Base-by-base conservation (phyloP, 1,140 invertebrate genomes). In the Periplaneta americana region DNA sequence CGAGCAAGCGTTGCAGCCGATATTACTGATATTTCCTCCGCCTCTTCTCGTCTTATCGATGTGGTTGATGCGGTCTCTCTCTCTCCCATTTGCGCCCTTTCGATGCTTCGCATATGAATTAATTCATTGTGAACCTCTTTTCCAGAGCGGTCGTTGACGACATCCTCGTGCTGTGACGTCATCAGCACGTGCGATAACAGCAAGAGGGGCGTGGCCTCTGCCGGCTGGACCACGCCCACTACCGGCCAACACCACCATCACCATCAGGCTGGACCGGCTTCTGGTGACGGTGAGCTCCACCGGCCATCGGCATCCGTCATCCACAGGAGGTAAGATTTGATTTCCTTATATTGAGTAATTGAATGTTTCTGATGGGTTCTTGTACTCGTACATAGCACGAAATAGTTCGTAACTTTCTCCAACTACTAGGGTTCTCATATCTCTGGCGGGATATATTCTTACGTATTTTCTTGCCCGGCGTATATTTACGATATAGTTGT, bases 151-250 rank as follows among this genome's bases (percentile, higher is more conserved):
- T 18, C 39, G 77, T n/a, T 78, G 77, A 78, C 22, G 22, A 37
- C 48, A 2, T 48, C 39, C 39, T 1, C 48, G 48, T 66, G 48
- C 48, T 66, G 77, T 48, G 39, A 48, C 77, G 77, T 28, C 35
- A 15, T 32, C 15, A 22, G 77, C 77, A 37, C 77, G 77, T 78
- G 77, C 34, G 77, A 78, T 22, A 78, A 78, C 34, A 66, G 28
- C 1, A 78, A 32, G 77, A 78, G 77, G 34, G 77, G 77, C 77
- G 77, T 78, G 77, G 34, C 77, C 1, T 78, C 28, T 39, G 77
- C 13, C 10, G 39, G 77, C 77, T 78, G 77, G 77, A 37, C 34
- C 77, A 34, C 77, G 77, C 77, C 77, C 77, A 78, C 32, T 37
- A 34, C 32, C 32, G 39, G 39, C 17, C 2, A 22, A 48, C 39